Evolutionary conservation across 2,113 vertebrate species (phyloP), one percentile per base, ranked within the genome.

Genomic region (Prunella fulvescens): DNA sequence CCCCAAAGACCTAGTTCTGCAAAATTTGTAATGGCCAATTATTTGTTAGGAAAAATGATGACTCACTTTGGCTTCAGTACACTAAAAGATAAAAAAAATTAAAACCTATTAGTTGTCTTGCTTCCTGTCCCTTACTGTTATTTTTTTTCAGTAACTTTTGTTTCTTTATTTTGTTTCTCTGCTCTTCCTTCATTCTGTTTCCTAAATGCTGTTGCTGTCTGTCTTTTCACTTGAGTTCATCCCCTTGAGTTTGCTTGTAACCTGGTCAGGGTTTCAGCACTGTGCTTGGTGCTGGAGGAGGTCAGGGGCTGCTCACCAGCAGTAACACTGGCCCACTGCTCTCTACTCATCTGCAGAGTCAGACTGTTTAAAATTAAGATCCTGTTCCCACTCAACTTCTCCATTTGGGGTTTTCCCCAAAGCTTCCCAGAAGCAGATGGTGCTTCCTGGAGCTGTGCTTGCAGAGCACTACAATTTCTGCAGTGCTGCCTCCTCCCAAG

Each of bases 361-460:
- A 90, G 64, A 73, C 91, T 54, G 76, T 81, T 94, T 94, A 81
- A 96, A 88, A 86, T 86, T 70, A 78, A 92, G 86, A 94, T 94
- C 90, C 86, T 81, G 85, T 76, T 96, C 78, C 92, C 69, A 92
- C 92, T 96, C 94, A 92, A 50, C 94, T 93, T 95, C 93, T 96
- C 92, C 80, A 81, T 86, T 92, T 86, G 88, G 93, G 92, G 84
- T 60, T 96, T 96, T 93, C 95, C 92, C 91, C 92, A 80, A 64
- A 87, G 72, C 90, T 97, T 96, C 96, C 94, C 89, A 96, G 95
- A 94, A 96, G 69, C 94, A 96, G 74, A 78, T 72, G 61, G 72
- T 0, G 28, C 51, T 97, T 96, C 62, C 92, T 94, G 86, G 88
- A 87, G 79, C 40, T 51, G 29, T n/a, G 70, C 87, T 74, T 5